Evolutionary conservation across 2,113 vertebrate species (phyloP).

Genomic region (Phaethon lepturus): DNA sequence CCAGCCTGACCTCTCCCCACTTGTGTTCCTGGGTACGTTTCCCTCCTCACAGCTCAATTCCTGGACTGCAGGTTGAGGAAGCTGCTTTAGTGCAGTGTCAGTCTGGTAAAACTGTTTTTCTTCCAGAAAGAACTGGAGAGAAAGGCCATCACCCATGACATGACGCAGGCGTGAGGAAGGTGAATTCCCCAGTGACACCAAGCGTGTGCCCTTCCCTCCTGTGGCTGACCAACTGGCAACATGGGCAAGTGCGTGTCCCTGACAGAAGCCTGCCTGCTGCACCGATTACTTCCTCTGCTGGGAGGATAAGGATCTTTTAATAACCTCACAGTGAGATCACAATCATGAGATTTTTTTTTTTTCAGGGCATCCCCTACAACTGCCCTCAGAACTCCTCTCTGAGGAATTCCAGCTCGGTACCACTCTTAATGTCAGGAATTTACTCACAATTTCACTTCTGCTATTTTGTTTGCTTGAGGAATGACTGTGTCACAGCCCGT

Average conservation of each 20-base stretch:
- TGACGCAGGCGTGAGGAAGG: neutral
- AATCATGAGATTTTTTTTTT: neutral
- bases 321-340: slow-evolving; percentile 31
- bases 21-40: accelerated
- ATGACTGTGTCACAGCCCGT: neutral
- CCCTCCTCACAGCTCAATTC: neutral
- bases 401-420: neutral
- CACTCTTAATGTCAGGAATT: slow-evolving; percentile 55
- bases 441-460: slow-evolving; percentile 45
- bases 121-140: neutral
- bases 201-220: neutral
- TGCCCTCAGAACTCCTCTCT: neutral
- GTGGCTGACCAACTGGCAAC: neutral
- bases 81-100: neutral
- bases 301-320: slow-evolving; percentile 1
- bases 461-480: slow-evolving; percentile 11
- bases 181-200: neutral
- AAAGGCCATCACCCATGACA: accelerated
- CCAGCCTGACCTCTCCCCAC: neutral
- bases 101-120: neutral
- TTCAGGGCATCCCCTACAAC: slow-evolving; percentile 34
- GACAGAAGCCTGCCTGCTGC: neutral
- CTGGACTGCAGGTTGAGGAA: neutral
- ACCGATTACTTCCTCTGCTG: neutral
- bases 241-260: neutral